A percentile compares a stretch with the other conserved stretches of the same genome.
Evolutionary conservation across 2,797 vertebrate genomes (phyloP).

Genomic region (Macropodus opercularis): DNA sequence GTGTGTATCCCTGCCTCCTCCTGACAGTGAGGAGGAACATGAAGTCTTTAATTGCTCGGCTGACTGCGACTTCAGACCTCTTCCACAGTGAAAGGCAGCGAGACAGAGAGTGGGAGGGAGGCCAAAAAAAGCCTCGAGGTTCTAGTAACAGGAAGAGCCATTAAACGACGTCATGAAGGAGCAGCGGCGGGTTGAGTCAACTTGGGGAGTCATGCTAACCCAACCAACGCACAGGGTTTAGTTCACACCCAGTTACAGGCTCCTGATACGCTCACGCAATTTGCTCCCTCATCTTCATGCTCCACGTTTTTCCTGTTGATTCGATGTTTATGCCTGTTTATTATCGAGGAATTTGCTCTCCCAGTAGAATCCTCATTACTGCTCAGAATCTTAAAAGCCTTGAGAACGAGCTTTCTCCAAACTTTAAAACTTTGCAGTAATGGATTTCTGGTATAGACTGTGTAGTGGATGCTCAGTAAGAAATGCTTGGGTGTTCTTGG

Average conservation of each 20-base stretch:
- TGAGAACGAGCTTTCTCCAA: neutral
- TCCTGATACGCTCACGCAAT: neutral
- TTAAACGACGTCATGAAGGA: constrained; percentile 21
- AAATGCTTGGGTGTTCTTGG: too few relatives aligned
- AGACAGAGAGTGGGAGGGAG: constrained; percentile 49
- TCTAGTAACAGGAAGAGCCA: constrained; percentile 28
- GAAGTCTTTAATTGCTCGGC: constrained; percentile 77
- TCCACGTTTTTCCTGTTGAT: neutral
- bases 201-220: too few relatives aligned
- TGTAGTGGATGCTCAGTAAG: too few relatives aligned
- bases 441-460: neutral
- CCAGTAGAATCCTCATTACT: neutral
- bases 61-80: constrained; percentile 68
- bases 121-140: constrained; percentile 46
- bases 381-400: neutral
- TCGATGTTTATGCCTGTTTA: neutral
- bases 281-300: neutral
- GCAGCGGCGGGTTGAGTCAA: too few relatives aligned
- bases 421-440: neutral
- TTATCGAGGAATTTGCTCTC: neutral
- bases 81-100: constrained; percentile 41
- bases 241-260: too few relatives aligned
- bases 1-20: constrained; percentile 47
- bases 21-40: constrained; percentile 72
- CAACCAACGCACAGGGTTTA: too few relatives aligned